These are phyloP conservation scores for Glandiceps talaboti DNA, from an alignment of 53 echinoderm and acorn worm genomes.

Conservation along the genomic window DNA sequence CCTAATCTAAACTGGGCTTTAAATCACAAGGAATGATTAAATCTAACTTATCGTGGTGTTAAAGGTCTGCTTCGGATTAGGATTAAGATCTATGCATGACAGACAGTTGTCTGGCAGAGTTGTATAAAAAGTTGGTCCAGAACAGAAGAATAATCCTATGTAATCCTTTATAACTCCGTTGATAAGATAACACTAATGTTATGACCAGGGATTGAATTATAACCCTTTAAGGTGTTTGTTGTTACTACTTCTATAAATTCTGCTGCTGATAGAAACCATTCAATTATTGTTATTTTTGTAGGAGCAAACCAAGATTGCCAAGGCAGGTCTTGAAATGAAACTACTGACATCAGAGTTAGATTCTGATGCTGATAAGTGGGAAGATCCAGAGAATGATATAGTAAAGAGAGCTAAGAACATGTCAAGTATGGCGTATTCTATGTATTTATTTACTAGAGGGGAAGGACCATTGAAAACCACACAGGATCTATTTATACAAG, in stretches of 20 bases:
- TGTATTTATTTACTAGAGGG: slow-evolving; percentile 89
- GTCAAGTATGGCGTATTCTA: slow-evolving; percentile 98
- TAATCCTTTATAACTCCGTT: no score
- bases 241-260: not conserved
- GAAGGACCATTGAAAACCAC: slow-evolving; percentile 89
- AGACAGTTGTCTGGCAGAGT: no score
- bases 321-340: slow-evolving; percentile 86
- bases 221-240: not conserved
- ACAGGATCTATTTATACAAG: slow-evolving; percentile 90
- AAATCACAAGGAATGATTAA: no score
- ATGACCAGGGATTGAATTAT: no score
- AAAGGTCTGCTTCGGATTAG: no score
- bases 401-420: slow-evolving; percentile 89
- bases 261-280: not conserved
- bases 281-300: slow-evolving; percentile 6
- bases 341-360: slow-evolving; percentile 91
- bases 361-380: slow-evolving; percentile 89
- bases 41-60: no score
- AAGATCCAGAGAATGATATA: slow-evolving; percentile 76
- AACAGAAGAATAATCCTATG: no score
- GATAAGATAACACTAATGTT: no score
- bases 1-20: no score
- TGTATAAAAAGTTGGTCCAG: no score
- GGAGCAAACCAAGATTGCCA: slow-evolving; percentile 92
- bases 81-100: no score